Evolutionary conservation across 2,888 invertebrate genomes (phyloP), one percentile per base, ranked within the genome.

Genomic region (Scrobipalpa atriplicella): DNA sequence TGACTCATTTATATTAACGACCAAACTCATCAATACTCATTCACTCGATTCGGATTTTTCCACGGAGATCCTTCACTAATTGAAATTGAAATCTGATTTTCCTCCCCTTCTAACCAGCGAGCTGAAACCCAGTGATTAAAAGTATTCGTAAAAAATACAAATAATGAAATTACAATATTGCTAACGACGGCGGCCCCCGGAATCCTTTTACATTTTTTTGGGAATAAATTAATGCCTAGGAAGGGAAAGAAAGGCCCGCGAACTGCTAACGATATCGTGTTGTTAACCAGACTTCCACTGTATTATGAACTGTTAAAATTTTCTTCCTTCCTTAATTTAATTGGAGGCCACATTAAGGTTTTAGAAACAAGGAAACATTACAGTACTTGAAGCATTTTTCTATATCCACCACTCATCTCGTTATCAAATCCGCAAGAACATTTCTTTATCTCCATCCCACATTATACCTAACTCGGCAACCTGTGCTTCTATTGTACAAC

Each of bases 121-220:
- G 79, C 82, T 73, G 76, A 73, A 78, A 73, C 79, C 79, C 77
- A 81, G 88, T 92, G 93, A 93, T 93, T 93, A 93, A 93, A 92
- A 91, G 90, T 89, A 90, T 89, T 89, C 85, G 86, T 84, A 89
- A 91, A 90, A 92, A 93, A 91, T 88, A 93, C 91, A 93, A 93
- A 92, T 92, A 93, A 93, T 93, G 90, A 91, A 93, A 93, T 93
- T 93, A 93, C 93, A 93, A 93, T 93, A 93, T 93, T 90, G 91
- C 90, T 93, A 93, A 93, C 93, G 90, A 90, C 84, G 89, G 80
- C 76, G 79, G 81, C 79, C 87, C 87, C 83, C 84, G 81, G 86
- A 91, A 92, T 92, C 92, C 92, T 92, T 92, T 92, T 92, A 89
- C 89, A 89, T 89, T 91, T 90, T 47, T 89, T 83, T 77, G 85